Base-by-base conservation (phyloP, 2,113 vertebrate species). In the Todiramphus chloris region DNA sequence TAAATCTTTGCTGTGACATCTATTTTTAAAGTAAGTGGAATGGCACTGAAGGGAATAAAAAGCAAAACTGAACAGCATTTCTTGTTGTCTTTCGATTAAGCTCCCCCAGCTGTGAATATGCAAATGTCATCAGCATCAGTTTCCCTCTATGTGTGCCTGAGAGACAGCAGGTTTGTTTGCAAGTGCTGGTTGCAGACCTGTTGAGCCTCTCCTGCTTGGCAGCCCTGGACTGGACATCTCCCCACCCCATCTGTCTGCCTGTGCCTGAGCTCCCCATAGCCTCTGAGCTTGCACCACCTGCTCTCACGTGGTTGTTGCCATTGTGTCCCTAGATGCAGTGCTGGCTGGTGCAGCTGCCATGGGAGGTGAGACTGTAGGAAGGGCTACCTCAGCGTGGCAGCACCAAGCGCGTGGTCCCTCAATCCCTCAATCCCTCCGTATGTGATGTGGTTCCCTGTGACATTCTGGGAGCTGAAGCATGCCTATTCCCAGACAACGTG, bases 291-390 rank as follows among this genome's bases (percentile, higher is more conserved):
- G 23, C 23, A 37, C 13, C 18, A 1, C 7, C 17, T 19, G 53
- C 44, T 31, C 33, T 50, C 28, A 1, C n/a, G 14, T 19, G 51
- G 48, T 43, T 0, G 0, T 7, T 0, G 0, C 51, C 3, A 3
- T 21, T 11, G 0, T 0, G 25, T 39, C 23, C 39, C 50, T 25
- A 37, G 31, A 9, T n/a, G 39, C 67, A 62, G 55, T 1, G 0
- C 69, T 84, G 75, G 35, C 35, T 46, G 59, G 6, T 18, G 25
- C 0, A 4, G 67, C 44, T 6, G 18, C 62, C 1, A 1, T 13
- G 2, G 11, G 44, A 62, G 35, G 5, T 58, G 33, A 1, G 7
- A 44, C 68, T 14, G 31, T 20, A 44, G 51, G 19, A 43, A 51
- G n/a, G n/a, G 33, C 25, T 66, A 24, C 11, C 9, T n/a, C 68